These are phyloP conservation scores for Pristionchus mayeri DNA, from an alignment of 2,888 invertebrate species.

Conservation along the genomic window DNA sequence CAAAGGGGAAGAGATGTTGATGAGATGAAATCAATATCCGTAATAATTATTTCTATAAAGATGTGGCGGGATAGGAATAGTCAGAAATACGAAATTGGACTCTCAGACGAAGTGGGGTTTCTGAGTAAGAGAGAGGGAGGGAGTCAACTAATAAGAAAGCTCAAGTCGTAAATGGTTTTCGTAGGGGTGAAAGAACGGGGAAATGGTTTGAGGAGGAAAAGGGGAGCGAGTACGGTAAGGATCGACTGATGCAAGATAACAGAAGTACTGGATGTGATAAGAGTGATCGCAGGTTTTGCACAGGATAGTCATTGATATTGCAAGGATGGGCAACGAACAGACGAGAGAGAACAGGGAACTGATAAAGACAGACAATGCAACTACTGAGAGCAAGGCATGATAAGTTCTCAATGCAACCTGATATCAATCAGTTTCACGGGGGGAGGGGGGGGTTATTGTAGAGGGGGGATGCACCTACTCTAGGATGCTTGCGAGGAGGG, in stretches of 20 bases:
- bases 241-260: conserved; percentile 9
- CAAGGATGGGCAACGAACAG: conserved; percentile 4
- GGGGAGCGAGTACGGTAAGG: conserved; percentile 1
- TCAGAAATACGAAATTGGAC: conserved; percentile 36
- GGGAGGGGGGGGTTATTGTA: background rate
- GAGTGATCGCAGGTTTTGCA: background rate
- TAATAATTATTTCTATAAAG: conserved; percentile 27
- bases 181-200: conserved; percentile 25
- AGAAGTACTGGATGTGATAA: background rate
- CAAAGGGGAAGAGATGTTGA: conserved; percentile 29
- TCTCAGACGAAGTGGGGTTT: no score
- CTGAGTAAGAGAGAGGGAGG: background rate
- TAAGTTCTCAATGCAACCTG: background rate
- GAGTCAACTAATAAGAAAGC: conserved; percentile 24
- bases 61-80: background rate
- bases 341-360: background rate
- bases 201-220: background rate
- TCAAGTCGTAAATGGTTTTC: conserved; percentile 18
- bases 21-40: conserved; percentile 31
- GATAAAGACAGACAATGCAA: conserved; percentile 21
- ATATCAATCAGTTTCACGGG: conserved; percentile 4
- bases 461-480: no score
- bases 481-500: no score
- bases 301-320: conserved; percentile 24
- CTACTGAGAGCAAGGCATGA: conserved; percentile 10